Evolutionary conservation across 2,113 vertebrate genomes (phyloP), one percentile per base, ranked within the genome.

Genomic region (Corythornis vintsioides): DNA sequence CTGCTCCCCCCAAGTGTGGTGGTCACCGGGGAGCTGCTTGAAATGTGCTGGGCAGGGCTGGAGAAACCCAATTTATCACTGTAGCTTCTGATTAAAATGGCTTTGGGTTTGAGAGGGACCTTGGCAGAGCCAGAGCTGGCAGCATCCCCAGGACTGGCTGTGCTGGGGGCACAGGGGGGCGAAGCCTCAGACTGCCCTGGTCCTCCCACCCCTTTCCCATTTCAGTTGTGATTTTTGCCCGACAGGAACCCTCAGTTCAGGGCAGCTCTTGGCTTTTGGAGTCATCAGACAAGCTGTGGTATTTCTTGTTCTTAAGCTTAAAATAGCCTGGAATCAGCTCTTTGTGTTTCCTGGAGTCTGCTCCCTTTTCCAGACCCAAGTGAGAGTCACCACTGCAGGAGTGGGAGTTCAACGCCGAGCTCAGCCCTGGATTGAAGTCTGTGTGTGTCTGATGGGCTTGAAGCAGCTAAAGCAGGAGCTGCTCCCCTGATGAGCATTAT

Each of bases 301-400:
- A 86, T 92, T 70, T 89, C 86, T 92, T 92, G 76, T 73, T 83
- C 86, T 86, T 64, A 43, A 45, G 67, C 78, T 87, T 57, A 79
- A 90, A 76, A 87, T 80, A 94, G 74, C 86, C 59, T 87, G 90
- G 69, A 80, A 48, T 63, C 2, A 1, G 21, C 42, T 66, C 35
- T 14, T 57, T 1, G 0, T 80, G 59, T 80, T 84, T 92, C 78
- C 47, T 56, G 63, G 61, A 45, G 53, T 45, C 86, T 71, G 63
- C 83, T 75, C 56, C 0, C 0, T 74, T 66, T 66, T 79, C 69
- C 73, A 66, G 52, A 47, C 69, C 14, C 1, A 12, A 43, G 43
- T 0, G 7, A 77, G 31, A 56, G 64, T 24, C 57, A 20, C n/a
- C 29, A 3, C 1, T 10, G 18, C 5, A 22, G 8, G 5, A 43